Evolutionary conservation across 2,113 vertebrate genomes (phyloP), one percentile per base, ranked within the genome.

Genomic region (Orthonyx spaldingii): DNA sequence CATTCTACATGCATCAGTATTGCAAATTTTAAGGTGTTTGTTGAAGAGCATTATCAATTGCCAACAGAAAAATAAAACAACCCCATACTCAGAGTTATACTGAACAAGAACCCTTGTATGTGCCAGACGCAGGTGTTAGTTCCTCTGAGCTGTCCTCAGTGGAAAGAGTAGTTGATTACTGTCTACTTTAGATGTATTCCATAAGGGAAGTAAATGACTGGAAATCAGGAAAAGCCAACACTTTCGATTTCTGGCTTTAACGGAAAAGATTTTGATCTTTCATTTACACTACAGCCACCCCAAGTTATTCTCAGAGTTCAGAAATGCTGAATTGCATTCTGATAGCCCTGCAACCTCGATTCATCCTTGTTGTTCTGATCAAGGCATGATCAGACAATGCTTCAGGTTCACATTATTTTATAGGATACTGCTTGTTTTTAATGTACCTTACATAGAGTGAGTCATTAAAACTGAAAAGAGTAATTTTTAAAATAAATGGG

Each of bases 201-300:
- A 5, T 59, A 91, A 88, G 79, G 60, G 84, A 86, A 94, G 68
- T 82, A 95, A 96, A 92, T 57, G 44, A 69, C 86, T 94, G 75
- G 56, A 89, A 97, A 95, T 96, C 63, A 41, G 68, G 87, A 84
- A 68, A 89, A 96, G 33, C n/a, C 66, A 71, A 37, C 35, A 13
- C 37, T 69, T 89, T 96, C 16, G 24, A 55, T 97, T 94, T 81
- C 82, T 95, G 82, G 46, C 84, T 97, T 96, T 90, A 93, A 92
- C 87, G 94, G 90, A 86, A 68, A 91, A 46, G 59, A 79, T 97
- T 97, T 96, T 87, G 90, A 96, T 95, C 97, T 96, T 96, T 94
- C 84, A 90, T 97, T 97, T 97, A 84, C 50, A 11, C 84, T 90
- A 33, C 87, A 93, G 66, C 78, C 74, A 84, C 96, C 82, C 93